Percentiles rank a stretch among this genome's conserved stretches.
Conservation (phyloP, 2,888 invertebrate species). For the Tryphoninae sp. region DNA sequence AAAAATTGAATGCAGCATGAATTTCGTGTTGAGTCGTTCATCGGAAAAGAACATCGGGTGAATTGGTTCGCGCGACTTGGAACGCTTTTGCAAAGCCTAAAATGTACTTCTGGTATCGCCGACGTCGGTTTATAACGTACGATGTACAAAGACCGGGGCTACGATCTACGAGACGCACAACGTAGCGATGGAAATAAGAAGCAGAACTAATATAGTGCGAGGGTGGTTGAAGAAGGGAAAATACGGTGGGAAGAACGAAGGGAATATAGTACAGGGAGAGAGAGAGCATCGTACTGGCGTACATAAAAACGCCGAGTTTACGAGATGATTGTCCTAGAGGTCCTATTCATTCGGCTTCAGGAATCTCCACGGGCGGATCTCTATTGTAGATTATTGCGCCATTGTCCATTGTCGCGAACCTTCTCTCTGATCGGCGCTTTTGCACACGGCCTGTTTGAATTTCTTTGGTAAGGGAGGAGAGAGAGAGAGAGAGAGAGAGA, state of each 20-base stretch:
- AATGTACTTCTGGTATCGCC: constrained; percentile 44
- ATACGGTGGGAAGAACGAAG: constrained; percentile 61
- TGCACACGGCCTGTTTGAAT: constrained; percentile 36
- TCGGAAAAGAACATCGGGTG: neutral
- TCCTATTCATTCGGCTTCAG: constrained; percentile 74
- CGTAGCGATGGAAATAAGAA: constrained; percentile 15
- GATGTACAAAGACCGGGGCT: constrained; percentile 24
- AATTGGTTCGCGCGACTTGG: constrained; percentile 4
- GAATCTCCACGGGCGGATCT: constrained; percentile 75
- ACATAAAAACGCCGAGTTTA: constrained; percentile 72
- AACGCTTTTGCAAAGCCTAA: constrained; percentile 18
- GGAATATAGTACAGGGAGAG: constrained; percentile 24
- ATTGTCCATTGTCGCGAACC: constrained; percentile 75
- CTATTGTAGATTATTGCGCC: constrained; percentile 77
- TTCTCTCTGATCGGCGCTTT: constrained; percentile 42
- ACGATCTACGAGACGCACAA: constrained; percentile 15
- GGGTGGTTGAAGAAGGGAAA: constrained; percentile 62
- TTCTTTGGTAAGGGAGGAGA: constrained; percentile 10
- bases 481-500: neutral
- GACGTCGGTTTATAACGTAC: constrained; percentile 29
- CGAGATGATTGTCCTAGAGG: constrained; percentile 76
- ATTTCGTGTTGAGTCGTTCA: constrained; percentile 2
- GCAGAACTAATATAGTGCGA: constrained; percentile 45
- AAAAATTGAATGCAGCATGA: neutral
- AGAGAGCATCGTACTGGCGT: constrained; percentile 33